Conservation (phyloP, 2,113 vertebrate species). For the Oncorhynchus gorbuscha region DNA sequence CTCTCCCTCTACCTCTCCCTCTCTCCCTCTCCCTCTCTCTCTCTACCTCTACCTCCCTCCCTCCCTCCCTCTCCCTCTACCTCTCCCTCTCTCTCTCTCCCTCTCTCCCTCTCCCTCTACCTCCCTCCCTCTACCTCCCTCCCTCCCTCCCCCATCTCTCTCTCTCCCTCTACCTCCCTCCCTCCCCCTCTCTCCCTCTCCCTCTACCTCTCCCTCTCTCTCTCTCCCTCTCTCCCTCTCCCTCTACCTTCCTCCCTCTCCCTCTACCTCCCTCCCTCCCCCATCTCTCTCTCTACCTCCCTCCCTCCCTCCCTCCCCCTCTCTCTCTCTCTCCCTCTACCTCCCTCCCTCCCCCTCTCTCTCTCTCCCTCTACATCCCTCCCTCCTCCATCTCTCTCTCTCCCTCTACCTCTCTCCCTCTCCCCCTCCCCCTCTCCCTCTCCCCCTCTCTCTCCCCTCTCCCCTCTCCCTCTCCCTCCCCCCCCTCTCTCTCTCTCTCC, state of each 20-base stretch:
- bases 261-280: too few species aligned
- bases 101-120: neutral
- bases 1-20: neutral
- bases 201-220: too few species aligned
- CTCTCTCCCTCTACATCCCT: neutral
- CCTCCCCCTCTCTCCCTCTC: too few species aligned
- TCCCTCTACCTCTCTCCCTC: neutral
- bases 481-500: neutral
- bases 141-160: neutral
- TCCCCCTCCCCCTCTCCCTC: neutral
- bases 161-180: neutral
- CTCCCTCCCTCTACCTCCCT: neutral
- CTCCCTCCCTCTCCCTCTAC: neutral
- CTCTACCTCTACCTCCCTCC: rapidly evolving
- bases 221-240: too few species aligned
- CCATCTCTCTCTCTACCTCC: too few species aligned
- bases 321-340: too few species aligned
- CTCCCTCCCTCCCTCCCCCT: too few species aligned
- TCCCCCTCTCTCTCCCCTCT: rapidly evolving
- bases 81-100: neutral
- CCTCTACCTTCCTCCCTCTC: too few species aligned
- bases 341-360: too few species aligned
- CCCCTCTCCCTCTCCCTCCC: rapidly evolving
- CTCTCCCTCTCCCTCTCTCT: neutral
- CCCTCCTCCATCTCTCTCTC: neutral